Base-by-base conservation (phyloP, 1,140 invertebrate genomes). In the Drosophila santomea region DNA sequence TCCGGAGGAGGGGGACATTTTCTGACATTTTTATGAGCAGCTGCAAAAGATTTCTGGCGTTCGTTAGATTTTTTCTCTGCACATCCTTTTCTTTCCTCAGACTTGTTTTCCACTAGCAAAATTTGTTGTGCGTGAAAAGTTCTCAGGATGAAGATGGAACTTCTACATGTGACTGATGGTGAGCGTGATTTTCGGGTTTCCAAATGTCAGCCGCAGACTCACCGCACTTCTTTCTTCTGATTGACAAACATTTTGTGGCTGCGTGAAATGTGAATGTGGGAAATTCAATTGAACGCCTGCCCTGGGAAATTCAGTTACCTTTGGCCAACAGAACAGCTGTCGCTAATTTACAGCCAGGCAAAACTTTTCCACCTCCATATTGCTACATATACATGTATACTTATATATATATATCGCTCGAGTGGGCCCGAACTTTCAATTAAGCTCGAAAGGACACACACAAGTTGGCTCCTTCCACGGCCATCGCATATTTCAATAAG, bases 11-110 rank as follows among this genome's bases (percentile, higher is more conserved):
- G 25, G 28, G 45, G 39, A 25, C 10, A 25, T 58, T 57, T 39
- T 54, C 69, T 72, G 79, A 78, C 83, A 83, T 88, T 86, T 86
- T 86, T 86, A 86, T 86, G 75, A 88, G 79, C 83, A 86, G 79
- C 81, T 85, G 81, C 78, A 82, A 74, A 88, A 82, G 69, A 88
- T 88, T 78, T 78, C 60, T 78, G 72, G 56, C 73, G 36, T 73
- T 85, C 45, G 39, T 68, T 75, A 38, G 54, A 57, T 67, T 55
- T 57, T 48, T 45, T n/a, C 15, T 25, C 28, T 43, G 39, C 55
- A 38, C 58, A 47, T 73, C 43, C 50, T 43, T 50, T 73, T 39
- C 50, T 43, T 55, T 63, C 36, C 44, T 60, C 43, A 36, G n/a
- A 68, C 77, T 82, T 86, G 82, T 85, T 85, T 85, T 74, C 57